Percentiles rank a stretch among this genome's conserved stretches.
phyloP scores from a whole-genome alignment of 2,797 vertebrate genomes.

The Alosa sapidissima region DNA sequence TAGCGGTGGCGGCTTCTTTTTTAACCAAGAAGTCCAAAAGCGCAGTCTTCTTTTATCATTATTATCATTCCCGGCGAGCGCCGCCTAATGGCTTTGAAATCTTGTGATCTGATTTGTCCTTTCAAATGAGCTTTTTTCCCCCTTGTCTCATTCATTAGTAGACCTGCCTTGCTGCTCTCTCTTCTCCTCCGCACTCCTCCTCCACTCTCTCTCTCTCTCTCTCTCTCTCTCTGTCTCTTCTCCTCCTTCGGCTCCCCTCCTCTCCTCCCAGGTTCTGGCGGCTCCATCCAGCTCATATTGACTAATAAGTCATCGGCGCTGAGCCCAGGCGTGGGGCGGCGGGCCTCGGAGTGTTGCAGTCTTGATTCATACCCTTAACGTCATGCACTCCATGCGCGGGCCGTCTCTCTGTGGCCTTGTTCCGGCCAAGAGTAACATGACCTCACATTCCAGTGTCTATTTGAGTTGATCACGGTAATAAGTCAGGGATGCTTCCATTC shows the following conservation, averaged over 20 bases:
- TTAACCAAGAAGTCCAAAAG: conserved; percentile 70
- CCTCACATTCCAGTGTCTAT: conserved; percentile 72
- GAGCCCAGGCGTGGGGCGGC: conserved; percentile 19
- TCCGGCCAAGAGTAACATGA: conserved; percentile 70
- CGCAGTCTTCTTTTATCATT: conserved; percentile 73
- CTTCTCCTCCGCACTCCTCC: background rate
- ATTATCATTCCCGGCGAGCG: conserved; percentile 78
- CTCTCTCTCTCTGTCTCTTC: background rate
- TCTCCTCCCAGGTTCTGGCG: conserved; percentile 48
- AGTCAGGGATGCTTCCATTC: conserved; percentile 64
- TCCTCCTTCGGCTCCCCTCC: background rate
- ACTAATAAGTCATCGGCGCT: conserved; percentile 75
- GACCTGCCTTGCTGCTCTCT: conserved; percentile 46
- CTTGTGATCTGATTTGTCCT: conserved; percentile 82
- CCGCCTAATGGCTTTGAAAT: conserved; percentile 81
- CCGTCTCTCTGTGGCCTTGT: conserved; percentile 62
- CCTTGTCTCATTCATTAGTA: conserved; percentile 76
- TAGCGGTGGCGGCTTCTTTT: conserved; percentile 52
- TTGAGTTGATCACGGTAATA: conserved; percentile 78
- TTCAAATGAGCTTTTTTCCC: conserved; percentile 76
- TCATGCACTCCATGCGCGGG: conserved; percentile 41
- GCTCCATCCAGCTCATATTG: conserved; percentile 71
- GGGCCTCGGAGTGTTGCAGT: conserved; percentile 58
- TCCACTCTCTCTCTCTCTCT: conserved; percentile 64
- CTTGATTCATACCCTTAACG: conserved; percentile 72